A percentile compares a stretch with the other conserved stretches of the same genome.
Conservation (phyloP, 1,140 invertebrate genomes). For the Pantala flavescens region DNA sequence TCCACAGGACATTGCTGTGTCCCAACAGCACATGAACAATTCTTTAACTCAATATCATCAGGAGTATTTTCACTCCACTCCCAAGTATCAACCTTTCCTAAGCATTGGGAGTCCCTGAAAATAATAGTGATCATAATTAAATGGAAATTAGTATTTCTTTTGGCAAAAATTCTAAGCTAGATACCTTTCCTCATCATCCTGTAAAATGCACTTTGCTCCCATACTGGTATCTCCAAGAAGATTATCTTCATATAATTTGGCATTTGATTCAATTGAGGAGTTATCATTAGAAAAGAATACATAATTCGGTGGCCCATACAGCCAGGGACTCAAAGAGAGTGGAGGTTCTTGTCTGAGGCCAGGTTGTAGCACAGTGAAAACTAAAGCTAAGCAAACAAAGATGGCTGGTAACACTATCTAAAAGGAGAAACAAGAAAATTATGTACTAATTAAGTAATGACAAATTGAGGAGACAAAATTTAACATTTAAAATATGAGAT, state of each 20-base stretch:
- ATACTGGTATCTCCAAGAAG: constrained; percentile 16
- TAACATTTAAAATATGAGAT: too few species aligned
- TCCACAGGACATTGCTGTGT: constrained; percentile 24
- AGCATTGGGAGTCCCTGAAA: background rate
- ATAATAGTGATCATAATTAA: background rate
- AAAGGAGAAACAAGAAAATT: background rate
- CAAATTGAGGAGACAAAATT: background rate
- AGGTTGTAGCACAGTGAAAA: constrained; percentile 25
- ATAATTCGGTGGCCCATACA: constrained; percentile 24
- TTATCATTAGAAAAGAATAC: constrained; percentile 21
- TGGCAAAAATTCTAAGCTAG: background rate
- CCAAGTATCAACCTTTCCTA: background rate
- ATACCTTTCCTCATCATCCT: background rate
- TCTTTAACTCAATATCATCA: background rate
- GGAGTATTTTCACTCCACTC: background rate
- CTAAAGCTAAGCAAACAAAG: constrained; percentile 26
- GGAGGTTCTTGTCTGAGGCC: constrained; percentile 23
- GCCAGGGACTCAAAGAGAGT: constrained; percentile 23
- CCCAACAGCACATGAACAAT: constrained; percentile 26
- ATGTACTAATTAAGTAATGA: background rate
- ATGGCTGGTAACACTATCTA: constrained; percentile 26
- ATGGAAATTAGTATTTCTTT: background rate
- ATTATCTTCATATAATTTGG: background rate
- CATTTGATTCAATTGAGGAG: background rate
- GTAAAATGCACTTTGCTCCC: constrained; percentile 20